These are phyloP conservation scores for Porphyrio hochstetteri DNA, from an alignment of 2,113 vertebrate genomes.

Conservation along the genomic window DNA sequence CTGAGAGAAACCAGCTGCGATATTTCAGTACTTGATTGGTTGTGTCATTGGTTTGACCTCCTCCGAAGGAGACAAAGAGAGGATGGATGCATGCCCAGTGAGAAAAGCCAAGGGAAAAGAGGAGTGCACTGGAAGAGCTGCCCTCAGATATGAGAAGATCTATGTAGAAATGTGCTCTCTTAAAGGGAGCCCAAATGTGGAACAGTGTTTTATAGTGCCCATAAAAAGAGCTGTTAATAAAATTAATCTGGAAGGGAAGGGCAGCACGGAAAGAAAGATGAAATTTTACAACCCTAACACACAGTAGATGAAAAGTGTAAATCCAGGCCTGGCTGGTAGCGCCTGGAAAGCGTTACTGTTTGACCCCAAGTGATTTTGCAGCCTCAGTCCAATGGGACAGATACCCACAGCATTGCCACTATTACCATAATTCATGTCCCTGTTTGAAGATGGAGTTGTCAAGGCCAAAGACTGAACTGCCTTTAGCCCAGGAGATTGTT, in stretches of 20 bases:
- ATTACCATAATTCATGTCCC: not conserved
- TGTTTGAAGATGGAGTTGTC: accelerated
- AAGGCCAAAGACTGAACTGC: not conserved
- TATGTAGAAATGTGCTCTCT: not conserved
- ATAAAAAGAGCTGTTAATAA: not conserved
- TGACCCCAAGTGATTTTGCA: not conserved
- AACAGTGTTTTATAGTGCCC: not conserved
- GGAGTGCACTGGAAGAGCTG: not conserved
- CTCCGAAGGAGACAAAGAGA: not conserved
- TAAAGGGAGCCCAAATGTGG: not conserved
- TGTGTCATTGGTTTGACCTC: not conserved
- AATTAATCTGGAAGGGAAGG: conserved; percentile 5
- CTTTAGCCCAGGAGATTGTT: not conserved
- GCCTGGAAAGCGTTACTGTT: not conserved
- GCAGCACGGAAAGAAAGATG: not conserved
- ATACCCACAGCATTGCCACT: not conserved
- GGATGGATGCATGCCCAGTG: not conserved
- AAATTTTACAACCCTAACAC: not conserved
- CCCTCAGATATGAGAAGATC: not conserved
- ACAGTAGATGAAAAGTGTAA: not conserved
- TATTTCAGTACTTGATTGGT: not conserved
- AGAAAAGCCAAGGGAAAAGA: not conserved
- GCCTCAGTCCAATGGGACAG: not conserved
- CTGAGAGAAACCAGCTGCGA: not conserved
- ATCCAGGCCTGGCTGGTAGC: not conserved